Evolutionary conservation across 2,113 vertebrate species (phyloP).

Genomic region (Gallinago media): DNA sequence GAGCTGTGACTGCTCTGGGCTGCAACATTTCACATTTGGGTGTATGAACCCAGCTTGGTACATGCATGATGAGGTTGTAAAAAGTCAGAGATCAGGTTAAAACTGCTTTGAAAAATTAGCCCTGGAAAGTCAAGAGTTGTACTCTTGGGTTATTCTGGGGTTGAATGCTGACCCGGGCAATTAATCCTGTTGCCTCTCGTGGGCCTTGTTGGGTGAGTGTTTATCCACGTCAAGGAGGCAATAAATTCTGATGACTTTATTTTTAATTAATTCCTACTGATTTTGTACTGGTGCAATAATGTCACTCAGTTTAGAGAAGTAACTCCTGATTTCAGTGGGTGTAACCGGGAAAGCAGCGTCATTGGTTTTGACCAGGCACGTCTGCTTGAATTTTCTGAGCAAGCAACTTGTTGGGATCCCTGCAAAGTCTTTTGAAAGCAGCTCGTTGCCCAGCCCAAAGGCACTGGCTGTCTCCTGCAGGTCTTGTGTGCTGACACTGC

Average conservation of each 20-base stretch:
- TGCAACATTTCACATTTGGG: background rate
- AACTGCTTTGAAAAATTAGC: background rate
- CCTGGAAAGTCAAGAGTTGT: background rate
- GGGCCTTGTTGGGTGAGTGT: background rate
- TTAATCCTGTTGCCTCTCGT: background rate
- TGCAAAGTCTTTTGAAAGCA: background rate
- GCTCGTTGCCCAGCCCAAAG: background rate
- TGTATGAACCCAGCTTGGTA: background rate
- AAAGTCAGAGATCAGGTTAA: background rate
- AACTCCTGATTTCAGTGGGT: background rate
- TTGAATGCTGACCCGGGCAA: background rate
- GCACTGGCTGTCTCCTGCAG: fast-evolving
- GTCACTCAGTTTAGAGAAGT: background rate
- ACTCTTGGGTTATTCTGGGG: background rate
- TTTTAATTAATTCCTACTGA: background rate
- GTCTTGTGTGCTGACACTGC: background rate
- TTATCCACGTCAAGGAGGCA: background rate
- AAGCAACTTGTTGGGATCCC: background rate
- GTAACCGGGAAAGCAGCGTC: background rate
- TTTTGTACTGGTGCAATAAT: background rate
- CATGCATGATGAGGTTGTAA: background rate
- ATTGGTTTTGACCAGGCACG: background rate
- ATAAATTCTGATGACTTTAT: background rate
- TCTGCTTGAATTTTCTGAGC: background rate
- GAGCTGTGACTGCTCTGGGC: background rate